These are phyloP conservation scores for Huso huso DNA, from an alignment of 2,797 vertebrate genomes.

Conservation along the genomic window DNA sequence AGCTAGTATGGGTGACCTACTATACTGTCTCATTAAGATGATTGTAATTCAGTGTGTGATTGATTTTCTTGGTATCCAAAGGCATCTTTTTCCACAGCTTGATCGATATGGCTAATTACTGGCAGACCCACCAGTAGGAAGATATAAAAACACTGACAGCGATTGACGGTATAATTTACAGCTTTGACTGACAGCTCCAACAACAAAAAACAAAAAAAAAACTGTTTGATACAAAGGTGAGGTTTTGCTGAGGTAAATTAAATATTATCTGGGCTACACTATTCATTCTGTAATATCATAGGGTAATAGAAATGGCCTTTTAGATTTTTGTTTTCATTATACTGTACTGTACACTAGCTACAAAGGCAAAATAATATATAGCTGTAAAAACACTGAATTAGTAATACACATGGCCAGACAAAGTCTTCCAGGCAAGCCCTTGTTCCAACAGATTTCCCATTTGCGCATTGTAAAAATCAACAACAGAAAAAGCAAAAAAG, in stretches of 20 bases:
- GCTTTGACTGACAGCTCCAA: background rate
- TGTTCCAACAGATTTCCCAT: too few species aligned
- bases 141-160: background rate
- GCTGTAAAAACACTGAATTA: too few species aligned
- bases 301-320: too few species aligned
- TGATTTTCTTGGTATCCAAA: background rate
- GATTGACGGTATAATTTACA: background rate
- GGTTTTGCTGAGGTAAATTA: background rate
- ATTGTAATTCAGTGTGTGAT: conserved; percentile 2
- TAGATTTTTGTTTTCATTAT: too few species aligned
- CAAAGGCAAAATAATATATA: too few species aligned
- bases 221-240: background rate
- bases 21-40: background rate
- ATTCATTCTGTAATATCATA: too few species aligned
- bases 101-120: background rate
- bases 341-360: too few species aligned
- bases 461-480: too few species aligned
- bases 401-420: too few species aligned
- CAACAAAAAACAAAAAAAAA: background rate
- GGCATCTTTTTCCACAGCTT: background rate
- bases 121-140: background rate
- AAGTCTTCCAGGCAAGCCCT: too few species aligned
- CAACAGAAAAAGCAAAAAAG: too few species aligned
- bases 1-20: background rate
- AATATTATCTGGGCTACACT: too few species aligned